These are phyloP conservation scores for Coregonus sp. DNA, from an alignment of 2,797 vertebrate species.

Conservation along the genomic window DNA sequence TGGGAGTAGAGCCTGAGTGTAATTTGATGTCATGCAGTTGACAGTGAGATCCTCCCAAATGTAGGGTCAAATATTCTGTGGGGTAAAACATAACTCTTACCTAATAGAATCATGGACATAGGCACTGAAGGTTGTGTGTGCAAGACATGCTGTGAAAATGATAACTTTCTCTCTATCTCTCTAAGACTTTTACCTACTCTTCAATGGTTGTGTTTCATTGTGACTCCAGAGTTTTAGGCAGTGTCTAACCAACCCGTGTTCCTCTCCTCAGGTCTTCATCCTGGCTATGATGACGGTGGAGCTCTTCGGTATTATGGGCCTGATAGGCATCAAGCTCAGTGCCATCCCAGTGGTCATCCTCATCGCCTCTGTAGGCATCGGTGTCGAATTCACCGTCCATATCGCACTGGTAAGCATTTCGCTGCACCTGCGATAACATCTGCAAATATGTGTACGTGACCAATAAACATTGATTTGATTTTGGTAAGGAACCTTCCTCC, in stretches of 20 bases:
- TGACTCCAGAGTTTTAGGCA: background rate
- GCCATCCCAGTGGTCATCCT: slow-evolving; percentile 98
- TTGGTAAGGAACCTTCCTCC: too few relatives aligned
- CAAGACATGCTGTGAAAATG: background rate
- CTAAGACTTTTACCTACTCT: background rate
- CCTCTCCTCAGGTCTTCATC: slow-evolving; percentile 85
- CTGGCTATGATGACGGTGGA: slow-evolving; percentile 97
- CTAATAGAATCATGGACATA: background rate
- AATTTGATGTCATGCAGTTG: slow-evolving; percentile 28
- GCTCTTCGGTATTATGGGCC: slow-evolving; percentile 97
- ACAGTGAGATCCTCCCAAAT: slow-evolving; percentile 10
- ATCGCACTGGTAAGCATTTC: slow-evolving; percentile 88
- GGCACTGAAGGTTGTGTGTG: background rate
- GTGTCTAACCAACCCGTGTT: background rate
- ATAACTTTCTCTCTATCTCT: background rate
- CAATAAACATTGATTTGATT: too few relatives aligned
- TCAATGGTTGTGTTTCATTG: slow-evolving; percentile 14
- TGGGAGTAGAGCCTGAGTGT: slow-evolving; percentile 26
- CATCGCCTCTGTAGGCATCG: slow-evolving; percentile 94
- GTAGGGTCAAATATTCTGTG: background rate
- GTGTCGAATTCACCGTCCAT: slow-evolving; percentile 96
- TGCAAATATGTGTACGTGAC: too few relatives aligned
- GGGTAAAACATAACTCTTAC: background rate
- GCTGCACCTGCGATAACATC: too few relatives aligned
- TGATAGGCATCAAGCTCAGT: slow-evolving; percentile 97